phyloP scores from a whole-genome alignment of 2,113 vertebrate genomes.

The Alaudala cheleensis region DNA sequence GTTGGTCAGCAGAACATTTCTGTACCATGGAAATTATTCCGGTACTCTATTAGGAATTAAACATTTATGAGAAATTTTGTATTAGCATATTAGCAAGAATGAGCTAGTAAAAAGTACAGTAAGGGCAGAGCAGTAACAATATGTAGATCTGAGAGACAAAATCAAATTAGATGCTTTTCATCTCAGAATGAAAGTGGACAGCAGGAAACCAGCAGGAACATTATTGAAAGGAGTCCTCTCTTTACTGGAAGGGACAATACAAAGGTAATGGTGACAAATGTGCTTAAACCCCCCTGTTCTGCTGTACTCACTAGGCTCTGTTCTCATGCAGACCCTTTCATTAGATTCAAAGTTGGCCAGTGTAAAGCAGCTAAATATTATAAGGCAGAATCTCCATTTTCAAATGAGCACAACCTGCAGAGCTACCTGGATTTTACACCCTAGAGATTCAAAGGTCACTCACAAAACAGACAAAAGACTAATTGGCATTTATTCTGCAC shows the following conservation, averaged over 20 bases:
- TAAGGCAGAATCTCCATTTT: neutral
- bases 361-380: neutral
- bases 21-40: constrained; percentile 38
- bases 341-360: neutral
- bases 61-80: constrained; percentile 62
- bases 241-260: neutral
- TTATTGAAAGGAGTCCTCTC: neutral
- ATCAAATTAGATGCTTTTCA: constrained; percentile 16
- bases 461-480: neutral
- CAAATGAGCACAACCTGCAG: neutral
- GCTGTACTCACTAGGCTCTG: neutral
- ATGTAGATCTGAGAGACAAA: constrained; percentile 14
- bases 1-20: constrained; percentile 54
- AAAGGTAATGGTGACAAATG: constrained; percentile 1
- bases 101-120: constrained; percentile 10
- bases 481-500: constrained; percentile 23
- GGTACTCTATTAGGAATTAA: constrained; percentile 52
- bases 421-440: neutral
- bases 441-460: neutral
- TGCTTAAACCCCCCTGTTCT: neutral
- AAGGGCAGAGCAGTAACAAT: neutral
- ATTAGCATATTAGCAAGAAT: constrained; percentile 43
- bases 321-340: neutral
- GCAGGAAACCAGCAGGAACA: neutral
- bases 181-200: constrained; percentile 7